phyloP scores from a whole-genome alignment of 1,140 invertebrate genomes.

The Teleogryllus occipitalis region DNA sequence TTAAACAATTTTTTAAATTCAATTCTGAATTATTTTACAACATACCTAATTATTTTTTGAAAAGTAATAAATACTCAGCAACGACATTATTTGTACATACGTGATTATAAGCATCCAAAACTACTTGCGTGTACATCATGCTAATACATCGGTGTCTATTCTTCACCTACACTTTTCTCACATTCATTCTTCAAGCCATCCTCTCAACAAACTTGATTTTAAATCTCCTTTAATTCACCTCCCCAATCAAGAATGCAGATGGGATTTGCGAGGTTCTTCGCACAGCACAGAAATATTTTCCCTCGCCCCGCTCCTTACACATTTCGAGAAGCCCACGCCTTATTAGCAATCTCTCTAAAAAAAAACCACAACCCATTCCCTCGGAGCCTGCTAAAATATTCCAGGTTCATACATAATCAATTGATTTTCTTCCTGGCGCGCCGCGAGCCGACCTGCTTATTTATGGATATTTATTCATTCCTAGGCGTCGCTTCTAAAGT shows the following conservation, averaged over 20 bases:
- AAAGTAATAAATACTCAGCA: too few relatives aligned
- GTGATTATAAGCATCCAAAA: too few relatives aligned
- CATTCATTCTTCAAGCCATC: not conserved
- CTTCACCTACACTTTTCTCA: not conserved
- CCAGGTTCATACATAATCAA: not conserved
- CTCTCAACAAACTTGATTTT: not conserved
- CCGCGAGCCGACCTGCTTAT: not conserved
- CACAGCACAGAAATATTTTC: not conserved
- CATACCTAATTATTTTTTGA: too few relatives aligned
- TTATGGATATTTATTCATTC: not conserved
- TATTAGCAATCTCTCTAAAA: not conserved
- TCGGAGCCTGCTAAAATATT: not conserved
- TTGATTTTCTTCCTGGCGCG: not conserved
- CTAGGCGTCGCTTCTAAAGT: not conserved
- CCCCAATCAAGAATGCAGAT: not conserved
- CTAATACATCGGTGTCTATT: too few relatives aligned
- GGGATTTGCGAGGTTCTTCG: too few relatives aligned
- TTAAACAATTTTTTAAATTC: too few relatives aligned
- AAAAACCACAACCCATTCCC: not conserved
- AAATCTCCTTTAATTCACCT: not conserved
- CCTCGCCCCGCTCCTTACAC: not conserved
- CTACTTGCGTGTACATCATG: too few relatives aligned
- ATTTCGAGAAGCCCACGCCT: not conserved
- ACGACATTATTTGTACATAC: too few relatives aligned
- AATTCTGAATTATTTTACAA: too few relatives aligned